Base-by-base conservation (phyloP, 2,797 vertebrate species). In the Taeniopygia guttata region DNA sequence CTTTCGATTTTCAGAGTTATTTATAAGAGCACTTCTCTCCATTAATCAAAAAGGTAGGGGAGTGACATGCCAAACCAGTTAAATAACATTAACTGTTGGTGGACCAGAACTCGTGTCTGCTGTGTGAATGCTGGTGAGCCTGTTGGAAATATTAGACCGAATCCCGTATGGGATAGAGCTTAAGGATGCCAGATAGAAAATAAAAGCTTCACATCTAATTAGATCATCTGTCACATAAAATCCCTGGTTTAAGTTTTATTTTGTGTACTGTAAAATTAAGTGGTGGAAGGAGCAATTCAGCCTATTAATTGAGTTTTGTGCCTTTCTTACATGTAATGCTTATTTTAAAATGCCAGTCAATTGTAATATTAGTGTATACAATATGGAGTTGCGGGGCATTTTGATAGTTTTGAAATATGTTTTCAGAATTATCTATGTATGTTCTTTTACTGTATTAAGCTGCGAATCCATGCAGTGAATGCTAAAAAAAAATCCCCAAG, bases 71-170 rank as follows among this genome's bases (percentile, higher is more conserved):
- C 84, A 75, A 55, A 72, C 12, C 79, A 42, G 87, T 95, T 92
- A 93, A 81, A 90, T 92, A 84, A 78, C 2, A 1, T 92, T 91
- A 94, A 84, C 87, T 92, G 60, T 88, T 94, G 73, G 69, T 51
- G 45, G 64, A 26, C 52, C 43, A 78, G 81, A 63, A 87, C 81
- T 88, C 45, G 4, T 4, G 14, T 63, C 62, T 89, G 52, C 36
- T 75, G 63, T n/a, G 27, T 34, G 52, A 48, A 62, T 69, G 42
- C 55, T 64, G 76, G 48, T 48, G 66, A 74, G 66, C 36, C 48
- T 79, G 4, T 81, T 0, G 0, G 38, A 74, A 92, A 74, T 56
- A 26, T 15, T 59, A 40, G 60, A 58, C n/a, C 4, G 40, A 83
- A 64, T 69, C 20, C 3, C 40, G 3, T 45, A 26, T 46, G 63